Percentiles rank a stretch among this genome's conserved stretches.
phyloP scores from a whole-genome alignment of 2,888 invertebrate genomes.

The Taphrorychus bicolor region DNA sequence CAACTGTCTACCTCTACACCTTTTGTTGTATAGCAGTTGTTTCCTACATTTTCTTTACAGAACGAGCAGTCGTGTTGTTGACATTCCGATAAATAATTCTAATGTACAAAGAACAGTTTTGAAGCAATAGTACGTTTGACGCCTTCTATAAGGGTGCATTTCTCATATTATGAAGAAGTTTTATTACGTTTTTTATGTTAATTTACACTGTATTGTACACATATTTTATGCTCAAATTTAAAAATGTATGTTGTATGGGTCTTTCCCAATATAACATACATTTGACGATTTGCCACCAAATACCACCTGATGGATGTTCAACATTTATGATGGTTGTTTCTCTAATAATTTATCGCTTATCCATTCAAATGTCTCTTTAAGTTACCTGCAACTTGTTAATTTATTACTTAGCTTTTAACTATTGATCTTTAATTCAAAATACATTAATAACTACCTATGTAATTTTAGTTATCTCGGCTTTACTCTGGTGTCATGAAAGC shows the following conservation, averaged over 20 bases:
- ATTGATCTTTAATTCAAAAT: not conserved
- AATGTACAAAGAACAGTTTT: conserved; percentile 44
- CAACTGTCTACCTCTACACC: too few species aligned
- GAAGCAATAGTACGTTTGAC: conserved; percentile 43
- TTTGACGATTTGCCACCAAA: too few species aligned
- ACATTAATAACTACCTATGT: not conserved
- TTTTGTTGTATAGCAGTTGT: not conserved
- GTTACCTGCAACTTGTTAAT: conserved; percentile 14
- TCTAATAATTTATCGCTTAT: not conserved
- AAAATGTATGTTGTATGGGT: too few species aligned
- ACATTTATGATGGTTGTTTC: conserved; percentile 7
- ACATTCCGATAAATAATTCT: conserved; percentile 47
- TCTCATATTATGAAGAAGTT: too few species aligned
- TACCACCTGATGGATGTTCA: conserved; percentile 18
- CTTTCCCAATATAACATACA: too few species aligned
- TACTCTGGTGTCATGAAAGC: not conserved
- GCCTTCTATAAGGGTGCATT: too few species aligned
- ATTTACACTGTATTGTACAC: too few species aligned
- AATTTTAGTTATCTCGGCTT: not conserved
- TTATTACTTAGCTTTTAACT: conserved; percentile 14
- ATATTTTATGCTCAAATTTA: not conserved
- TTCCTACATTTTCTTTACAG: not conserved
- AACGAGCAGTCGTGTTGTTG: too few species aligned
- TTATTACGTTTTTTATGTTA: not conserved
- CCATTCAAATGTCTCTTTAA: conserved; percentile 3